Evolutionary conservation across 2,113 vertebrate genomes (phyloP).

Genomic region (Neodon shergylaensis): DNA sequence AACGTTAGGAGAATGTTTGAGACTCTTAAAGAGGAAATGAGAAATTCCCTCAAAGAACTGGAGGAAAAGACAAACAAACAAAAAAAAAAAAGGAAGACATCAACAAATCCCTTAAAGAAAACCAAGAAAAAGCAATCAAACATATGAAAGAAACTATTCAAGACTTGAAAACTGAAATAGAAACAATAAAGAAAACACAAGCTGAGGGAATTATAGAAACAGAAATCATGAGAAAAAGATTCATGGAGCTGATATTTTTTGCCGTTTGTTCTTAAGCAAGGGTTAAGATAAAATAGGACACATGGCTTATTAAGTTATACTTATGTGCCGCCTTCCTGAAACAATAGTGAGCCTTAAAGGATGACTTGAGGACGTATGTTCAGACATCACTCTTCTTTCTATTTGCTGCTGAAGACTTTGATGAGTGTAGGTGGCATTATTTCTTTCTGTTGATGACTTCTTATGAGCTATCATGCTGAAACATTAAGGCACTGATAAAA

Average conservation of each 20-base stretch:
- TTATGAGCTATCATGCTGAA: not conserved
- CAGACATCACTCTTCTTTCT: not conserved
- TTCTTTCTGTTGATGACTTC: not conserved
- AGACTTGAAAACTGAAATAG: too few species aligned
- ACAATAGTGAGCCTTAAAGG: not conserved
- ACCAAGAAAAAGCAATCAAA: too few species aligned
- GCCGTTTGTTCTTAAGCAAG: constrained; percentile 11
- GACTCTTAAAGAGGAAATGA: too few species aligned
- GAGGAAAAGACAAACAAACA: too few species aligned
- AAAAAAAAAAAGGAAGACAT: too few species aligned
- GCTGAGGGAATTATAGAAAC: too few species aligned
- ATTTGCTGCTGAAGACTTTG: not conserved
- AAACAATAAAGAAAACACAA: too few species aligned
- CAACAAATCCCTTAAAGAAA: too few species aligned
- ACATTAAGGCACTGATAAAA: not conserved
- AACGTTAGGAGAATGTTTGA: too few species aligned
- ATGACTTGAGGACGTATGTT: not conserved
- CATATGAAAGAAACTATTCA: too few species aligned
- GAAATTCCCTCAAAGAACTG: too few species aligned
- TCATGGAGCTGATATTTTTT: constrained; percentile 27
- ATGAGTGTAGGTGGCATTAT: not conserved
- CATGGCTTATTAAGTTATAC: not conserved
- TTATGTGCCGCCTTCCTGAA: not conserved
- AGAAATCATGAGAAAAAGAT: not conserved
- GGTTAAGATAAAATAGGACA: constrained; percentile 35